Percentiles rank a stretch among this genome's conserved stretches.
Evolutionary conservation across 2,797 vertebrate genomes (phyloP).

Genomic region (Amphiprion clarkii): DNA sequence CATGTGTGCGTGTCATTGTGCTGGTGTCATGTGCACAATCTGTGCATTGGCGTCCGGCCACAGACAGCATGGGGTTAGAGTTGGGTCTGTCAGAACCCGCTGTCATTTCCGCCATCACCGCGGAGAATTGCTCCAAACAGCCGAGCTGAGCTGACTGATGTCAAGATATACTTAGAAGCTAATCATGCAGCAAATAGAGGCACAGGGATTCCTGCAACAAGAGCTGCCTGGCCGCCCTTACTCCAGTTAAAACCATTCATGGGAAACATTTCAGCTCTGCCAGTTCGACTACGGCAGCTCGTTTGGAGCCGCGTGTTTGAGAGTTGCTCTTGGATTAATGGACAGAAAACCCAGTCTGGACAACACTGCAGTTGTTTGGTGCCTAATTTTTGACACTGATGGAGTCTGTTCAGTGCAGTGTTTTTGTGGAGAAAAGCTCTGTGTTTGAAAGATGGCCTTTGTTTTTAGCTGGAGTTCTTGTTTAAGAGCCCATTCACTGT

Average conservation of each 20-base stretch:
- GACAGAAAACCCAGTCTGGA: slow-evolving; percentile 46
- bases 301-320: slow-evolving; percentile 43
- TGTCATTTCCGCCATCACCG: slow-evolving; percentile 70
- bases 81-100: slow-evolving; percentile 68
- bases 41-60: slow-evolving; percentile 64
- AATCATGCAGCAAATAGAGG: slow-evolving; percentile 83
- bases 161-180: slow-evolving; percentile 81
- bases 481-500: slow-evolving; percentile 39
- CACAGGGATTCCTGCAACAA: slow-evolving; percentile 65
- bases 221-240: slow-evolving; percentile 61
- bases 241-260: slow-evolving; percentile 63
- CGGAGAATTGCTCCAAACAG: slow-evolving; percentile 67
- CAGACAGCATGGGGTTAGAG: slow-evolving; percentile 66
- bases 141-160: slow-evolving; percentile 73
- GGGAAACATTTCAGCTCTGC: slow-evolving; percentile 71
- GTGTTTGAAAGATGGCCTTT: slow-evolving; percentile 44
- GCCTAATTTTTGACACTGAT: slow-evolving; percentile 40
- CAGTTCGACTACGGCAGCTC: slow-evolving; percentile 52
- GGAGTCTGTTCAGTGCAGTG: slow-evolving; percentile 11
- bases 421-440: slow-evolving; percentile 31
- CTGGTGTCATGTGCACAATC: slow-evolving; percentile 64
- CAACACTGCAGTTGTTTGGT: slow-evolving; percentile 19
- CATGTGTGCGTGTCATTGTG: slow-evolving; percentile 47
- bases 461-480: slow-evolving; percentile 43
- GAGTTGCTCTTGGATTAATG: slow-evolving; percentile 52